Base-by-base conservation (phyloP, 2,113 vertebrate species). In the Phrynosoma blainvillii region DNA sequence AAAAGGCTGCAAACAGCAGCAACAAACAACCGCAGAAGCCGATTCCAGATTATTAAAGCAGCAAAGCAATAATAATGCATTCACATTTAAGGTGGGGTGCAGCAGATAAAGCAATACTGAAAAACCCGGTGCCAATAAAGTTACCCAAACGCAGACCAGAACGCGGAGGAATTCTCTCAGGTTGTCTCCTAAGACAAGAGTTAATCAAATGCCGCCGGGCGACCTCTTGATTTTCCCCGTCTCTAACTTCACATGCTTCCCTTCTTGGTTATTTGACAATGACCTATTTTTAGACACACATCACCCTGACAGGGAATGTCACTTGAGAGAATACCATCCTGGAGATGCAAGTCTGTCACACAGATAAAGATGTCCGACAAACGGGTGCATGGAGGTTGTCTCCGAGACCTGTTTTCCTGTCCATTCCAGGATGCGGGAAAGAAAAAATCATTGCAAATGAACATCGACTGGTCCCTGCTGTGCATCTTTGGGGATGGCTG, bases 341-440 rank as follows among this genome's bases (percentile, higher is more conserved):
- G 89, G 95, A 95, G 94, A 96, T 93, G 92, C 94, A 91, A 90
- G 91, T 88, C 95, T 96, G 92, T 95, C 59, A 62, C 95, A 96
- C 75, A 94, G 92, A 62, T 62, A 3, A 18, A 91, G 90, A 95
- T 56, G 92, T 89, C 91, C 92, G 92, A 93, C 95, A 94, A 94
- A 94, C 95, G 95, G 95, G 95, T 96, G 93, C 79, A 82, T 89
- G 87, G 93, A 93, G 94, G 92, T 94, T 96, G 95, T 95, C 95
- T 96, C 91, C 95, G 93, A 96, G 95, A 95, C 95, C 96, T 94
- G 95, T 95, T 95, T 95, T 94, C 95, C 96, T 93, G 92, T 95
- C 95, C 93, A 94, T 95, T 95, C 93, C 87, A 90, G 92, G 81
- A 47, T 47, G 47, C 47, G 47, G 47, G 47, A 7, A 92, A 93